Base-by-base conservation (phyloP, 2,113 vertebrate species). In the Cavia aperea region DNA sequence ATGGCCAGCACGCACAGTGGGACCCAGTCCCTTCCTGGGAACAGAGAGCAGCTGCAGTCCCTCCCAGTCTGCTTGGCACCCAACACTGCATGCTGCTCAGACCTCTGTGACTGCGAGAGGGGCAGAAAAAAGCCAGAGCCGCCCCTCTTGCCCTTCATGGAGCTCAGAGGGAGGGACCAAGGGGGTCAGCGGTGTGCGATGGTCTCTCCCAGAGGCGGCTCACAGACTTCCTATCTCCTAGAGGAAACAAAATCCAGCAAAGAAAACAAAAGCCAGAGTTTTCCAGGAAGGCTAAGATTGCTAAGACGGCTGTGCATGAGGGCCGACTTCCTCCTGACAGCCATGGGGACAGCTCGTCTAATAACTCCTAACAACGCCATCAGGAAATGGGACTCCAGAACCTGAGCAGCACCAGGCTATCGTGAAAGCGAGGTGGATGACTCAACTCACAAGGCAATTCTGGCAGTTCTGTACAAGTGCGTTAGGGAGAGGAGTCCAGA, bases 251-350 rank as follows among this genome's bases (percentile, higher is more conserved):
- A 86, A 33, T 65, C 51, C 16, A 51, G 8, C 81, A 65, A 75
- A 68, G 16, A 90, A 93, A 88, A 43, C 19, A 72, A 60, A 65
- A 16, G 46, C 33, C 60, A 60, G 15, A 68, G 70, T 88, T 95
- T 93, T 81, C 83, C 51, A n/a, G 23, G 26, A 86, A 77, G 65
- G 77, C 54, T 92, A 68, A 63, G 92, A 94, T 90, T 94, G 60
- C 68, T 49, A n/a, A 70, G 79, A 77, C 46, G 65, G 23, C 21
- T 58, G n/a, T 14, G 86, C 3, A 77, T 1, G 79, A n/a, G 15
- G 31, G 51, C 5, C 6, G 56, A 77, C 36, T 87, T 93, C n/a
- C 78, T 21, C 51, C 23, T 78, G 68, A 63, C 65, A 86, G 60
- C 88, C 31, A 72, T 13, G 39, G 43, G 58, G 73, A 75, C 15